A percentile compares a stretch with the other conserved stretches of the same genome.
phyloP scores from a whole-genome alignment of 2,113 vertebrate genomes.

The Apodemus speciosus region DNA sequence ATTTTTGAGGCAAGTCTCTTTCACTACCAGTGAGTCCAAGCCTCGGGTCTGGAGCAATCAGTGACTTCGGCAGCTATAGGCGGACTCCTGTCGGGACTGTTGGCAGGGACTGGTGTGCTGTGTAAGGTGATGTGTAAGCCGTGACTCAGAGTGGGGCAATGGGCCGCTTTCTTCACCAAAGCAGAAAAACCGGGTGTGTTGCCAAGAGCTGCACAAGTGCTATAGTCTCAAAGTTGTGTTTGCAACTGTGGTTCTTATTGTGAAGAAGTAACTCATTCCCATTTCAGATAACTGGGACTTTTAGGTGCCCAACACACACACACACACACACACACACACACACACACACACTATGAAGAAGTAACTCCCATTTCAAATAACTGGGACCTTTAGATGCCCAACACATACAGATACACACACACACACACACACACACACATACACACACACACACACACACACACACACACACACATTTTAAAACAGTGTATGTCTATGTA shows the following conservation, averaged over 20 bases:
- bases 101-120: constrained; percentile 7
- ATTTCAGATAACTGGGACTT: constrained; percentile 17
- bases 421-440: neutral
- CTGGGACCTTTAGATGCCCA: neutral
- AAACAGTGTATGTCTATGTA: neutral
- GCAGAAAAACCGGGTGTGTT: constrained; percentile 69
- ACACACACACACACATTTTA: too few species aligned
- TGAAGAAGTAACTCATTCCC: constrained; percentile 44
- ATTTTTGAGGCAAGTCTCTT: constrained; percentile 26
- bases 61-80: constrained; percentile 17
- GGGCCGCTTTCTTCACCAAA: constrained; percentile 64
- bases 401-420: neutral
- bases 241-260: constrained; percentile 8
- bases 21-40: constrained; percentile 16
- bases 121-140: neutral
- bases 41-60: constrained; percentile 12
- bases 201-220: neutral
- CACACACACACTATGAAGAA: constrained; percentile 23
- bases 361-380: constrained; percentile 40
- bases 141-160: constrained; percentile 56
- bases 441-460: too few species aligned
- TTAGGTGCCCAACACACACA: neutral
- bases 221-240: neutral
- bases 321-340: neutral
- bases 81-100: neutral